Evolutionary conservation across 2,888 invertebrate species (phyloP).

Genomic region (Podotricha telesiphe): DNA sequence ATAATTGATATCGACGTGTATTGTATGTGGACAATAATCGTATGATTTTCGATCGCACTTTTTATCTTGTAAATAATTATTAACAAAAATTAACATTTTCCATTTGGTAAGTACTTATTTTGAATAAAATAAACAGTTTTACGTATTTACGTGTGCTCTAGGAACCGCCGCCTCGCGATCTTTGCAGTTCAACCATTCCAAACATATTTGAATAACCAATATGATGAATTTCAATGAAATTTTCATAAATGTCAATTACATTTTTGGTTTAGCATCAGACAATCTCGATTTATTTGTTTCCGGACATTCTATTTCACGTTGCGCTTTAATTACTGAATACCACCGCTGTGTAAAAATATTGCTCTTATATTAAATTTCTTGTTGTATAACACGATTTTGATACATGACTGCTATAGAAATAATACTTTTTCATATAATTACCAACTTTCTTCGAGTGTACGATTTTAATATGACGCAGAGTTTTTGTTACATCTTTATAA

Average conservation of each 20-base stretch:
- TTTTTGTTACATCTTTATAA: not conserved
- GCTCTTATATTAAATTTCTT: conserved; percentile 8
- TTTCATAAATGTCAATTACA: conserved; percentile 47
- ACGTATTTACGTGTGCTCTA: conserved; percentile 38
- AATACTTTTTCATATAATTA: conserved; percentile 1
- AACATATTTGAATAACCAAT: conserved; percentile 46
- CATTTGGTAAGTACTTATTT: conserved; percentile 74
- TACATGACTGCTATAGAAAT: not conserved
- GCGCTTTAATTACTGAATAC: conserved; percentile 18
- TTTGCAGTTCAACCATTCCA: conserved; percentile 65
- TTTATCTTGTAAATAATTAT: conserved; percentile 62
- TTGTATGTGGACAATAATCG: conserved; percentile 49
- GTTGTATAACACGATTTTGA: not conserved
- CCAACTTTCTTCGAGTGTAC: conserved; percentile 8
- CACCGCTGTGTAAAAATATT: conserved; percentile 19
- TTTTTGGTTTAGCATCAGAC: conserved; percentile 25
- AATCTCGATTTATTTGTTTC: conserved; percentile 2
- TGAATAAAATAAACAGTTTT: conserved; percentile 46
- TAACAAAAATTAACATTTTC: conserved; percentile 58
- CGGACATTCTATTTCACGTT: conserved; percentile 1
- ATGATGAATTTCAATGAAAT: conserved; percentile 10
- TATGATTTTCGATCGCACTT: conserved; percentile 54
- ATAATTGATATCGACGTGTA: conserved; percentile 37
- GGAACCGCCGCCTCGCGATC: conserved; percentile 73
- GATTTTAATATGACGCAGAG: not conserved